These are phyloP conservation scores for Escarpia spicata DNA, from an alignment of 2,888 invertebrate genomes.

Conservation along the genomic window DNA sequence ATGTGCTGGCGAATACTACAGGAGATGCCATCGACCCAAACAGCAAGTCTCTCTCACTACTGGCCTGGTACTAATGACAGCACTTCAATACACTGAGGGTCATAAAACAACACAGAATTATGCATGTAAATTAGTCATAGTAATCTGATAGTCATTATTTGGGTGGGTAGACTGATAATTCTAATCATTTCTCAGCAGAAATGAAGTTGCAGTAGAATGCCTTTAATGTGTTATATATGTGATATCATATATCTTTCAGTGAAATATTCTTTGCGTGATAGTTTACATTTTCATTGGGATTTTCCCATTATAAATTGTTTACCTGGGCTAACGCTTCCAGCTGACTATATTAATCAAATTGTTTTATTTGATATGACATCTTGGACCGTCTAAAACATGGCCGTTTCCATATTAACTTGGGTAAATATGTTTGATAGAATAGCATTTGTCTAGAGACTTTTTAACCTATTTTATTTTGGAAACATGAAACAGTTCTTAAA, in stretches of 20 bases:
- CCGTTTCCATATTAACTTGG: neutral
- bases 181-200: neutral
- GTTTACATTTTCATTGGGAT: neutral
- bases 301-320: neutral
- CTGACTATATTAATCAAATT: neutral
- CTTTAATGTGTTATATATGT: neutral
- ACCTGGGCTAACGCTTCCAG: neutral
- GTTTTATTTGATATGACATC: neutral
- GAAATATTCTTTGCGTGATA: neutral
- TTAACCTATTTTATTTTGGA: neutral
- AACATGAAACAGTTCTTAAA: constrained; percentile 16
- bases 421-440: neutral
- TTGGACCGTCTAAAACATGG: neutral
- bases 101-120: neutral
- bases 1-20: constrained; percentile 49
- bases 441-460: neutral
- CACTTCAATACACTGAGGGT: neutral
- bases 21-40: constrained; percentile 28
- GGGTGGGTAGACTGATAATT: neutral
- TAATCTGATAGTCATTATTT: neutral
- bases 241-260: too few relatives aligned
- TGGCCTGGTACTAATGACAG: neutral
- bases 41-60: neutral
- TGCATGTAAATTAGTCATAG: neutral
- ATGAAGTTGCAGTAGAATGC: neutral